These are phyloP conservation scores for Xanthorhoe spadicearia DNA, from an alignment of 2,888 invertebrate genomes.

Conservation along the genomic window DNA sequence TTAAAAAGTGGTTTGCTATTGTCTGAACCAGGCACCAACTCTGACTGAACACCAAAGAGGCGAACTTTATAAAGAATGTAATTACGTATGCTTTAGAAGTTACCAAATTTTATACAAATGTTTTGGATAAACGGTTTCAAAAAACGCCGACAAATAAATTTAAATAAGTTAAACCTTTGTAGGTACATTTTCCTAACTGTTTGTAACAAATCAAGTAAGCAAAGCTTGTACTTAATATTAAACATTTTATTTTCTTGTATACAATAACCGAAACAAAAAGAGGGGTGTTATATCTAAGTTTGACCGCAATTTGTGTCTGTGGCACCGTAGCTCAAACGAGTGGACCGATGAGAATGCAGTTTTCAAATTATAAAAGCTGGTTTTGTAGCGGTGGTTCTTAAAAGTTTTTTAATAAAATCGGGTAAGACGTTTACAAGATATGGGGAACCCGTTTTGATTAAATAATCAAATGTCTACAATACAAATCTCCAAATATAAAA, in stretches of 20 bases:
- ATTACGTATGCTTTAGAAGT: background rate
- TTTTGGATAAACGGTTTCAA: background rate
- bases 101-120: background rate
- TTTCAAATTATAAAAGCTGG: too few species aligned
- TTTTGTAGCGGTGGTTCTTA: too few species aligned
- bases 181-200: background rate
- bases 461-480: too few species aligned
- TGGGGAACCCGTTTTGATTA: too few species aligned
- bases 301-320: too few species aligned
- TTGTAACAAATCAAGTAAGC: background rate
- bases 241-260: background rate
- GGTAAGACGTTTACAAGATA: too few species aligned
- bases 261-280: too few species aligned
- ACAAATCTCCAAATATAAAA: too few species aligned
- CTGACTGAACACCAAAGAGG: background rate
- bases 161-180: slow-evolving; percentile 1
- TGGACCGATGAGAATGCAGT: too few species aligned
- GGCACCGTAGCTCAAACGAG: too few species aligned
- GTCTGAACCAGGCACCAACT: background rate
- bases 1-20: background rate
- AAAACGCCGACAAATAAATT: background rate
- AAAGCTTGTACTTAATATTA: background rate
- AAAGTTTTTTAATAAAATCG: too few species aligned
- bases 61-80: background rate
- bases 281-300: background rate